Percentiles rank a stretch among this genome's conserved stretches.
Evolutionary conservation across 2,888 invertebrate genomes (phyloP).

Genomic region (Alsophila aescularia): DNA sequence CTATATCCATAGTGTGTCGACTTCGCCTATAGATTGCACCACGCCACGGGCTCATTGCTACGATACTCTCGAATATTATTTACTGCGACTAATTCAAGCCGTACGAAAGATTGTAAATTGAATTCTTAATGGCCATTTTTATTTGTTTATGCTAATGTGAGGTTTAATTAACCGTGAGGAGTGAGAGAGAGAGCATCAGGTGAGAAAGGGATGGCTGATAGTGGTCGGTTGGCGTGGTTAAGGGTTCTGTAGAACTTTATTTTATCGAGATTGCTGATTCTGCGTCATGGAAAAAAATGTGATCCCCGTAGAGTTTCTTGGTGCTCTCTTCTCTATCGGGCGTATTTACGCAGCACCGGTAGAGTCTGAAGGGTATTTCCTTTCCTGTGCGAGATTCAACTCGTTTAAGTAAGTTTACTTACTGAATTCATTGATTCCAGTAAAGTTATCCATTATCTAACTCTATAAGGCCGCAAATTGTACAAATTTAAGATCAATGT

Average conservation of each 20-base stretch:
- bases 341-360: too few relatives aligned
- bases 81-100: slow-evolving; percentile 82
- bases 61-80: slow-evolving; percentile 75
- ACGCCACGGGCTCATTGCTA: slow-evolving; percentile 15
- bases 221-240: slow-evolving; percentile 1
- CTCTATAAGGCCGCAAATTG: too few relatives aligned
- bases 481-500: too few relatives aligned
- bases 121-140: slow-evolving; percentile 82
- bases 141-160: slow-evolving; percentile 84
- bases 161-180: slow-evolving; percentile 74
- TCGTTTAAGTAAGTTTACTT: too few relatives aligned
- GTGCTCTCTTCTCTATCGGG: too few relatives aligned
- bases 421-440: too few relatives aligned
- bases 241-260: slow-evolving; percentile 26
- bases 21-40: slow-evolving; percentile 25
- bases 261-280: too few relatives aligned
- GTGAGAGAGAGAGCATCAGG: slow-evolving; percentile 45
- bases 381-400: too few relatives aligned
- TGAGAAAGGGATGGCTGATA: slow-evolving; percentile 11
- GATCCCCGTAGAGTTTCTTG: too few relatives aligned
- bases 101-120: slow-evolving; percentile 82
- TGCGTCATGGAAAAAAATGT: too few relatives aligned
- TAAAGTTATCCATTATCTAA: too few relatives aligned
- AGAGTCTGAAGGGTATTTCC: too few relatives aligned
- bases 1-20: not conserved